These are phyloP conservation scores for Perithous albicinctus DNA, from an alignment of 2,888 invertebrate genomes.

Conservation along the genomic window DNA sequence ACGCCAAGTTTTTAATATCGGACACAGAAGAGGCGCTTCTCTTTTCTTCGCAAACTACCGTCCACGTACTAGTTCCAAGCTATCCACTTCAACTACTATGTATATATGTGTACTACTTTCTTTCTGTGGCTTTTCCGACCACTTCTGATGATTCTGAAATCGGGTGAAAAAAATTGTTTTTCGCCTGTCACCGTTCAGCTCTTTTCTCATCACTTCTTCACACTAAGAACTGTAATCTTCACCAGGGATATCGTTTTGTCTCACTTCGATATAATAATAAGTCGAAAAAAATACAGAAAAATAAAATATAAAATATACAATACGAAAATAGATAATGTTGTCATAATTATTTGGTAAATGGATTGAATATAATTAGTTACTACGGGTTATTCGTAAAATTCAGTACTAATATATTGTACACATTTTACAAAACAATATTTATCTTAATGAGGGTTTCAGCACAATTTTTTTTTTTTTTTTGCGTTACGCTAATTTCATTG, in stretches of 20 bases:
- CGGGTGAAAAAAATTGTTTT: slow-evolving; percentile 42
- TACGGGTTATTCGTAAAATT: too few species aligned
- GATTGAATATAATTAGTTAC: too few species aligned
- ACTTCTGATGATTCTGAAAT: slow-evolving; percentile 35
- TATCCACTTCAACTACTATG: background rate
- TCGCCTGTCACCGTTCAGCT: slow-evolving; percentile 12
- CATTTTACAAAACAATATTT: too few species aligned
- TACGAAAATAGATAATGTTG: background rate
- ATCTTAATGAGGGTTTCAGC: too few species aligned
- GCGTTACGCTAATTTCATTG: too few species aligned
- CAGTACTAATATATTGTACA: too few species aligned
- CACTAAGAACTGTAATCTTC: background rate
- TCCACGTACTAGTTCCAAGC: slow-evolving; percentile 25
- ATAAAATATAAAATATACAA: background rate
- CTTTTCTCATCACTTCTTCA: slow-evolving; percentile 10
- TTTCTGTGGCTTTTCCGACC: slow-evolving; percentile 21
- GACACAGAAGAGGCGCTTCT: slow-evolving; percentile 40
- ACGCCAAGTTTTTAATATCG: slow-evolving; percentile 47
- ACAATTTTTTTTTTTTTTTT: too few species aligned
- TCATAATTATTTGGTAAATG: too few species aligned
- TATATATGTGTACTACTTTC: slow-evolving; percentile 8
- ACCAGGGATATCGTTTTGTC: background rate
- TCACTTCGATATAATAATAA: background rate
- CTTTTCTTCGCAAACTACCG: slow-evolving; percentile 23
- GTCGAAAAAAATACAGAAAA: too few species aligned